Conservation (phyloP, 2,113 vertebrate genomes). For the Mus spicilegus region DNA sequence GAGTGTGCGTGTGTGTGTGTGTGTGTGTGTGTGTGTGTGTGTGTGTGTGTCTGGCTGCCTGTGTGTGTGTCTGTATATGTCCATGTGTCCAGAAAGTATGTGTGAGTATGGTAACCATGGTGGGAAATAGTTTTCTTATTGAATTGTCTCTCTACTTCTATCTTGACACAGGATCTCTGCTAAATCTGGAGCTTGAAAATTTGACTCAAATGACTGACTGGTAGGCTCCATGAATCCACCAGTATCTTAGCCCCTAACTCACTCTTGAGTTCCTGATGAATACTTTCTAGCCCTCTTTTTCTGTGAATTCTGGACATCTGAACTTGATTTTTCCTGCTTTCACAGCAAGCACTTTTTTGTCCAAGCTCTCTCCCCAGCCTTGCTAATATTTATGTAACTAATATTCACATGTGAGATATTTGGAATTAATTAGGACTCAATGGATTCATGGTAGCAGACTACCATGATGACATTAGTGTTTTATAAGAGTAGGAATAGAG, state of each 20-base stretch:
- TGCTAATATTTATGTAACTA: background rate
- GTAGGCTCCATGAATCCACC: background rate
- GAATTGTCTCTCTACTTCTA: background rate
- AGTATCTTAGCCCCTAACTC: too few species aligned
- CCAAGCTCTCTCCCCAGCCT: too few species aligned
- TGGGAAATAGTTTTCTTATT: background rate
- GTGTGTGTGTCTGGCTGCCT: background rate
- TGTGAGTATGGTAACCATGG: background rate
- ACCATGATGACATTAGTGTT: background rate
- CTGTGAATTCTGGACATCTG: background rate
- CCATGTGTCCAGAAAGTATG: background rate
- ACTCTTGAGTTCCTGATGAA: too few species aligned
- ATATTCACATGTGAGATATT: background rate
- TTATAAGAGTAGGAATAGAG: background rate
- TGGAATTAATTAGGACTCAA: background rate
- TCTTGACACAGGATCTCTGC: background rate
- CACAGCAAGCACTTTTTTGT: background rate
- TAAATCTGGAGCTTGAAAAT: background rate
- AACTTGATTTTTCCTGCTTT: background rate
- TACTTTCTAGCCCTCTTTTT: background rate
- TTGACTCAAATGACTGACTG: background rate
- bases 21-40: background rate
- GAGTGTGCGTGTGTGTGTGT: background rate
- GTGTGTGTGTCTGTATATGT: background rate
- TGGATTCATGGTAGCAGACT: background rate